These are phyloP conservation scores for Poecilia velifera DNA, from an alignment of 2,797 vertebrate genomes.

Conservation along the genomic window DNA sequence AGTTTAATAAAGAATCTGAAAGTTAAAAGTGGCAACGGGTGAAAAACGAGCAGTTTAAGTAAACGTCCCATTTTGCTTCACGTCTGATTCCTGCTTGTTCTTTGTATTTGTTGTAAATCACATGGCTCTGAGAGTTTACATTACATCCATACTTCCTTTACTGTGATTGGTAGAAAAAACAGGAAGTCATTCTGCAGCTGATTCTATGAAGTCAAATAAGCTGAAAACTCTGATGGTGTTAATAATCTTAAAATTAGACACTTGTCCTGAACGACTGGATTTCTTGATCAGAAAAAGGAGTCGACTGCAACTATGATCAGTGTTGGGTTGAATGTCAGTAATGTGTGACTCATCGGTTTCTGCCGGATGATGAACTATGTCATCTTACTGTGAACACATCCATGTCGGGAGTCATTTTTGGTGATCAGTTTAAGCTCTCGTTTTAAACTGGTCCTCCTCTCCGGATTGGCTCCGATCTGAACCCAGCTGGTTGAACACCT, in stretches of 20 bases:
- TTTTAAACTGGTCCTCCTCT: background rate
- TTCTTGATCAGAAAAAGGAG: background rate
- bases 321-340: background rate
- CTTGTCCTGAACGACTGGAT: background rate
- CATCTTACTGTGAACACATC: background rate
- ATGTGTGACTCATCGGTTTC: background rate
- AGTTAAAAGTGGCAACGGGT: background rate
- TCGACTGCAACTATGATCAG: background rate
- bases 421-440: background rate
- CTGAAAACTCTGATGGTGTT: background rate
- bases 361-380: background rate
- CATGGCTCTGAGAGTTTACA: background rate
- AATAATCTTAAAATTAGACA: background rate
- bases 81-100: background rate
- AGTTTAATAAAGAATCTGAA: background rate
- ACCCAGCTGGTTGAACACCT: background rate
- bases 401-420: background rate
- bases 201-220: background rate
- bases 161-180: background rate
- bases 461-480: background rate
- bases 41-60: background rate
- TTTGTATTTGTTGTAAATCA: background rate
- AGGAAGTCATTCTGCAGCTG: background rate
- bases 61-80: no score
- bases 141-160: background rate